A percentile compares a stretch with the other conserved stretches of the same genome.
These are phyloP conservation scores for Meloidogyne hapla DNA, from an alignment of 1,140 invertebrate species.

Conservation along the genomic window DNA sequence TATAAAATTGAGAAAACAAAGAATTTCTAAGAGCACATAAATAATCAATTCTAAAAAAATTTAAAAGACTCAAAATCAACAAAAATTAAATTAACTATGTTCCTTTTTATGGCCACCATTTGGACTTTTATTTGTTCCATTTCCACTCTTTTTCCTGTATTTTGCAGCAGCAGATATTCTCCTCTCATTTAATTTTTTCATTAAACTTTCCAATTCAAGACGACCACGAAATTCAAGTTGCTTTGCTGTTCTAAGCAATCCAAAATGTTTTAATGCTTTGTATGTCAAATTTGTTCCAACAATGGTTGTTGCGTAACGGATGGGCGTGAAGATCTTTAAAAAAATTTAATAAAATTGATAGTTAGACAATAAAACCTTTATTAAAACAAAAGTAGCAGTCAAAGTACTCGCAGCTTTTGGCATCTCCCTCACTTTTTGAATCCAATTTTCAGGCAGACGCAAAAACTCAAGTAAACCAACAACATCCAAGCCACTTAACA, in stretches of 20 bases:
- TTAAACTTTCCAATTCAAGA: conserved; percentile 28
- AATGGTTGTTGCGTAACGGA: conserved; percentile 53
- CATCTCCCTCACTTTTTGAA: conserved; percentile 54
- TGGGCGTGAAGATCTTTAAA: conserved; percentile 50
- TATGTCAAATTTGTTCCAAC: conserved; percentile 50
- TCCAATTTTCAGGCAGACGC: conserved; percentile 50
- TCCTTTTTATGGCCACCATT: not conserved
- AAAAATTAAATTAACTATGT: not conserved
- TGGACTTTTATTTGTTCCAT: not conserved
- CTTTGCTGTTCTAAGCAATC: conserved; percentile 46
- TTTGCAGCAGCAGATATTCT: conserved; percentile 1
- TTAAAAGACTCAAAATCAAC: too few species aligned
- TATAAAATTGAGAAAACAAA: too few species aligned
- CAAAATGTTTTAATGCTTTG: conserved; percentile 45
- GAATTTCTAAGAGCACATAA: too few species aligned
- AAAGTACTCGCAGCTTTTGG: conserved; percentile 47
- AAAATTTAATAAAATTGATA: not conserved
- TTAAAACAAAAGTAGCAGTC: conserved; percentile 56
- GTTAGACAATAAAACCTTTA: conserved; percentile 46
- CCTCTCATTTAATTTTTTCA: conserved; percentile 14
- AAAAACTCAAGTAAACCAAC: conserved; percentile 47
- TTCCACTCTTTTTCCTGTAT: not conserved
- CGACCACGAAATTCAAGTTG: conserved; percentile 51
- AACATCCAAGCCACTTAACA: conserved; percentile 56
- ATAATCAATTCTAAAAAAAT: too few species aligned